Conservation (phyloP, 2,797 vertebrate genomes). For the Geotrypetes seraphini region DNA sequence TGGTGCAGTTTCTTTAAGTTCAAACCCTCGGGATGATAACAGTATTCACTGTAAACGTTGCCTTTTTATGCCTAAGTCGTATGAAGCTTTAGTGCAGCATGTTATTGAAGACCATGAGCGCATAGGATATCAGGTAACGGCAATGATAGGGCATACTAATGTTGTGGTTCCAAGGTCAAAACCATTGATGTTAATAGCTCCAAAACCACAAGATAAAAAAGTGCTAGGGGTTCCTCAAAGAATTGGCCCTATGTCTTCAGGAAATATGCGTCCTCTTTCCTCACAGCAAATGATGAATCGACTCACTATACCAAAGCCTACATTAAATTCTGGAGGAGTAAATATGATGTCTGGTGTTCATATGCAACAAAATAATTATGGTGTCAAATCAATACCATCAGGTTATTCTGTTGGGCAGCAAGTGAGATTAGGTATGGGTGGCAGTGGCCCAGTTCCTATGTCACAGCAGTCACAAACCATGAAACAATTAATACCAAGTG, state of each 20-base stretch:
- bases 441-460: constrained; percentile 75
- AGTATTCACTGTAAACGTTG: constrained; percentile 96
- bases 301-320: constrained; percentile 76
- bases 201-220: constrained; percentile 84
- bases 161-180: constrained; percentile 91
- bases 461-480: constrained; percentile 82
- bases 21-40: constrained; percentile 64
- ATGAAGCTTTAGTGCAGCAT: constrained; percentile 94
- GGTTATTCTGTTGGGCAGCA: constrained; percentile 71
- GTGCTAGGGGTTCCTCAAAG: constrained; percentile 82
- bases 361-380: constrained; percentile 72
- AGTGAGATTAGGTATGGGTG: constrained; percentile 68
- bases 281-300: constrained; percentile 80
- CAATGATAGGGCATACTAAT: constrained; percentile 97
- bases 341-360: constrained; percentile 78
- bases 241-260: constrained; percentile 66
- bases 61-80: constrained; percentile 93
- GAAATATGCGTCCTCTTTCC: constrained; percentile 69
- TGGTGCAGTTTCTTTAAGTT: constrained; percentile 52
- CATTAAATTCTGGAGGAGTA: constrained; percentile 67
- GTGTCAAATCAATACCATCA: constrained; percentile 68
- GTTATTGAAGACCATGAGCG: constrained; percentile 96
- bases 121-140: constrained; percentile 95
- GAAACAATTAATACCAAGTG: constrained; percentile 74
- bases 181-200: constrained; percentile 79